Evolutionary conservation across 2,113 vertebrate genomes (phyloP), one percentile per base, ranked within the genome.

Genomic region (Cairina moschata): DNA sequence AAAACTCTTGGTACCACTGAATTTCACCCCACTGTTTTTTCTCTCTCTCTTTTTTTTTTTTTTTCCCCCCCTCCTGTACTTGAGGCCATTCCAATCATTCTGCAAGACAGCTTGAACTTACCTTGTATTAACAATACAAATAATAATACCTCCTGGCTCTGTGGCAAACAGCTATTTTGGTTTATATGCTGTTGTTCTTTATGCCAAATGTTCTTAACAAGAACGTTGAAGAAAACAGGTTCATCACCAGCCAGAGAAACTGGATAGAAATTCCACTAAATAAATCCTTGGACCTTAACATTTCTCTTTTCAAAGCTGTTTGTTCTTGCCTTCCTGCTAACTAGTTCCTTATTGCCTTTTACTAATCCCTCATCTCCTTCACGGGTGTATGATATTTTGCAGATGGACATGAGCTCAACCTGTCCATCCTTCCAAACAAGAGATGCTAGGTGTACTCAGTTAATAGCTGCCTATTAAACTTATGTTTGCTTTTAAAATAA

Each of bases 301-400:
- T 42, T 91, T 95, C 77, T 89, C 54, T 71, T 86, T 93, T 82
- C 81, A 95, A 91, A 89, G 54, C 29, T 95, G 81, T 95, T 95
- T 96, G 91, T 81, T 92, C 58, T 83, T 92, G 81, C 42, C 38
- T 94, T 96, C 67, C 89, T 95, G 69, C 74, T 91, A 79, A 86
- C 94, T 86, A 92, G 94, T 95, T 96, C 92, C 93, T 93, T 91
- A 92, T 84, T 96, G 94, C 89, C 66, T 96, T 93, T 91, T 69
- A 85, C 77, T 95, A 95, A 95, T 97, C 94, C 86, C 58, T 95
- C 94, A 92, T 92, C 93, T 92, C 95, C 89, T 96, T 96, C 89
- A 92, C 87, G 89, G 91, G 89, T 92, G 88, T 83, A 79, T 93
- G 96, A 93, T 78, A 91, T 95, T 97, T 92, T 97, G 96, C 89